Percentiles rank a stretch among this genome's conserved stretches.
These are phyloP conservation scores for Melieria crassipennis DNA, from an alignment of 2,888 invertebrate genomes.

Conservation along the genomic window DNA sequence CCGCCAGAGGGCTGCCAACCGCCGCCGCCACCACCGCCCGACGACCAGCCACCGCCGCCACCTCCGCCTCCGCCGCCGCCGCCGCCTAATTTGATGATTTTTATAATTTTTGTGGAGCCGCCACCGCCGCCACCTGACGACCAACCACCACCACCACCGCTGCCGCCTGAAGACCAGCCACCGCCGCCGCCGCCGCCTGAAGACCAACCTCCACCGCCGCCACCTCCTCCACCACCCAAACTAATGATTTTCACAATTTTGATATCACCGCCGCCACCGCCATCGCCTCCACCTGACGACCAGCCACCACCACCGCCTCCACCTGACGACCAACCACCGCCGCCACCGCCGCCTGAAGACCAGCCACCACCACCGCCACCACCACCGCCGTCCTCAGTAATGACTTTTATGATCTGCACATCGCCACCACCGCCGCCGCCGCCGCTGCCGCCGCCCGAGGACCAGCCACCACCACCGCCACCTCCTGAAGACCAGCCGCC, in stretches of 20 bases:
- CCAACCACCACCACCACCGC: slow-evolving; percentile 45
- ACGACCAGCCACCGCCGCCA: too few species aligned
- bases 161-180: slow-evolving; percentile 37
- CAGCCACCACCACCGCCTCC: slow-evolving; percentile 43
- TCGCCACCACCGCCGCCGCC: slow-evolving; percentile 48
- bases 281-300: slow-evolving; percentile 44
- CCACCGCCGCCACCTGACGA: slow-evolving; percentile 44
- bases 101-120: slow-evolving; percentile 43
- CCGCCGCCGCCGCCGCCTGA: slow-evolving; percentile 41
- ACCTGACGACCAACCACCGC: slow-evolving; percentile 38
- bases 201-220: slow-evolving; percentile 44
- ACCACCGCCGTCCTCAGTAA: slow-evolving; percentile 45
- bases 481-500: slow-evolving; percentile 46
- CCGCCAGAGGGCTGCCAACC: slow-evolving; percentile 48
- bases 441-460: slow-evolving; percentile 48
- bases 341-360: slow-evolving; percentile 41
- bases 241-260: slow-evolving; percentile 39
- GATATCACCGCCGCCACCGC: slow-evolving; percentile 44
- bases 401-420: slow-evolving; percentile 45
- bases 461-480: slow-evolving; percentile 47
- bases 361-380: slow-evolving; percentile 45
- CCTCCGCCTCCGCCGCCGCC: slow-evolving; percentile 34
- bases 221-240: slow-evolving; percentile 38
- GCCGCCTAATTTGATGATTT: slow-evolving; percentile 43
- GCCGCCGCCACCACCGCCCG: slow-evolving; percentile 39